Evolutionary conservation across 2,113 vertebrate genomes (phyloP).

Genomic region (Coptodon rendalli): DNA sequence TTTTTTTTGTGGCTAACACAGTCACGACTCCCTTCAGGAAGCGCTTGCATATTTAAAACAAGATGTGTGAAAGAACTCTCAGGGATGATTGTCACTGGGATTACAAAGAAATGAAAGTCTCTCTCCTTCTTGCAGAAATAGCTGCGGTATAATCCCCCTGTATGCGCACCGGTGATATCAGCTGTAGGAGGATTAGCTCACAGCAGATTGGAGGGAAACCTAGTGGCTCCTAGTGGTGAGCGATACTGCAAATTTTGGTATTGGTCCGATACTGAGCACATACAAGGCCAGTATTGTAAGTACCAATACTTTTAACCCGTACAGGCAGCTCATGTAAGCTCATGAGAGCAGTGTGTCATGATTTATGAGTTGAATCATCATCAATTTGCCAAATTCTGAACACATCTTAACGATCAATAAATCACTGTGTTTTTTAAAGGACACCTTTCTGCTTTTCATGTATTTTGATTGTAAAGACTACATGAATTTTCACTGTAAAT

Average conservation of each 20-base stretch:
- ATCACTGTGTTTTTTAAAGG: not conserved
- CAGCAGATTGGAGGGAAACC: slow-evolving; percentile 2
- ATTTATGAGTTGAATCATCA: not conserved
- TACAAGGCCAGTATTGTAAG: not conserved
- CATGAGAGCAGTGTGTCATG: not conserved
- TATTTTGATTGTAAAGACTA: not conserved
- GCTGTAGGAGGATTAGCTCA: slow-evolving; percentile 43
- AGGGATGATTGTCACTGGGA: not conserved
- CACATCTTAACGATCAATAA: not conserved
- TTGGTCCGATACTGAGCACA: not conserved
- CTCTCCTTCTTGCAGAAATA: slow-evolving; percentile 30
- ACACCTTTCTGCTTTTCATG: not conserved
- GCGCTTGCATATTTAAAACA: not conserved
- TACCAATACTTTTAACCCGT: not conserved
- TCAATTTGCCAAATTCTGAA: not conserved
- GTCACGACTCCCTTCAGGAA: not conserved
- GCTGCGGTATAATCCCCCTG: slow-evolving; percentile 35
- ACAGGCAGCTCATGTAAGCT: not conserved
- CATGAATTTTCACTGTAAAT: not conserved
- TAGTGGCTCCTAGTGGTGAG: not conserved
- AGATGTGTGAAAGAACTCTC: not conserved
- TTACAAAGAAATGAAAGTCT: slow-evolving; percentile 23
- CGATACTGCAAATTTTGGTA: not conserved
- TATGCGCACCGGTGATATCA: slow-evolving; percentile 36
- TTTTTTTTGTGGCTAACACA: not conserved